Percentiles rank a stretch among this genome's conserved stretches.
These are phyloP conservation scores for Chrysocyon brachyurus DNA, from an alignment of 2,797 vertebrate genomes.

Conservation along the genomic window DNA sequence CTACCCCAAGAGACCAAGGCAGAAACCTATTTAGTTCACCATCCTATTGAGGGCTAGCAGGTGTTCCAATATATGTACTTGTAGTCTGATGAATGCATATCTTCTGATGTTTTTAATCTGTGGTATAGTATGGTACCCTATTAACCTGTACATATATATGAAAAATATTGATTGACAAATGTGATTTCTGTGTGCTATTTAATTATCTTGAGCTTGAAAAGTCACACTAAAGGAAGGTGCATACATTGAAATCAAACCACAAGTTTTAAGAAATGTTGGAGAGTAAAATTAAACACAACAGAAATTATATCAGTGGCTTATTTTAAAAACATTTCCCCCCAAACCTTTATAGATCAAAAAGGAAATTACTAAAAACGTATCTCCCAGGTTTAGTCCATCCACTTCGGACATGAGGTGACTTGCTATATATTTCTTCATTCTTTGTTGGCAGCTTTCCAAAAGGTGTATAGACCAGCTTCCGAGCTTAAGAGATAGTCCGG, in stretches of 20 bases:
- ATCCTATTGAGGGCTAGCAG: background rate
- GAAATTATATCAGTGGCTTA: background rate
- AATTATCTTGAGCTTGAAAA: slow-evolving; percentile 33
- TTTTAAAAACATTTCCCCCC: background rate
- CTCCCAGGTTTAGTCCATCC: background rate
- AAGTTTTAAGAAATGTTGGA: background rate
- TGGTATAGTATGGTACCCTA: background rate
- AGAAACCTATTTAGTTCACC: background rate
- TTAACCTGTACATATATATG: background rate
- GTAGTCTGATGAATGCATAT: background rate
- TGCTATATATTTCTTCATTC: background rate
- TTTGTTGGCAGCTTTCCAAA: background rate
- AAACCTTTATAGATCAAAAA: background rate
- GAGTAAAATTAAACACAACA: background rate
- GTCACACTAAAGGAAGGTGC: slow-evolving; percentile 9
- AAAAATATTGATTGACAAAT: background rate
- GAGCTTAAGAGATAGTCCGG: background rate
- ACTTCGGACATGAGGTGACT: background rate
- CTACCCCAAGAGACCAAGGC: background rate
- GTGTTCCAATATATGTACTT: background rate
- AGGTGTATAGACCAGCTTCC: background rate
- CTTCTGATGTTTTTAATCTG: background rate
- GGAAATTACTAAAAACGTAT: background rate
- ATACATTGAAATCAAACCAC: slow-evolving; percentile 11
- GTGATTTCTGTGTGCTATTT: background rate